phyloP scores from a whole-genome alignment of 2,113 vertebrate genomes.

The Cygnus buccinator region DNA sequence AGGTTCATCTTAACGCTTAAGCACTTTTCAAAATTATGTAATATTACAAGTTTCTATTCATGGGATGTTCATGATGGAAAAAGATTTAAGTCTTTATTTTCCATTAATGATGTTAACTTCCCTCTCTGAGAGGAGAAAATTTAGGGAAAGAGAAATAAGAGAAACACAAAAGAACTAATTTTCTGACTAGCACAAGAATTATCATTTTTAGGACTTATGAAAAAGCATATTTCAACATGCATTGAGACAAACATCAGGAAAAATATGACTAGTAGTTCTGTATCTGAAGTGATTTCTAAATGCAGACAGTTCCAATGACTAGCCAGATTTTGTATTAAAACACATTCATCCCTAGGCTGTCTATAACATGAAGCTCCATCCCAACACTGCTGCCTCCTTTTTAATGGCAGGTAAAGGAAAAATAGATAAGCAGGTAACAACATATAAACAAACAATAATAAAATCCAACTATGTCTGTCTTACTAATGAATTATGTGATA shows the following conservation, averaged over 20 bases:
- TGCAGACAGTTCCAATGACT: neutral
- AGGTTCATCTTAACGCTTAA: neutral
- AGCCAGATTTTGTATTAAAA: neutral
- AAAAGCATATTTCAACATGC: neutral
- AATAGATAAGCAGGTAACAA: neutral
- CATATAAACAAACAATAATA: neutral
- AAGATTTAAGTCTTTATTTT: neutral
- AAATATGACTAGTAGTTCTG: neutral
- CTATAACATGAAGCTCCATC: neutral
- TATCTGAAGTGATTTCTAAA: neutral
- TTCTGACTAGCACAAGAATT: neutral
- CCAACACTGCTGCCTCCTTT: neutral
- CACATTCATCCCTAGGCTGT: neutral
- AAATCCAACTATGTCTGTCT: neutral
- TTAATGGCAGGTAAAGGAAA: neutral
- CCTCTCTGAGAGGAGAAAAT: neutral
- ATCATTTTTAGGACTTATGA: neutral
- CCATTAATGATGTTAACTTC: neutral
- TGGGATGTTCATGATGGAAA: neutral
- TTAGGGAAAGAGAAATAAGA: neutral
- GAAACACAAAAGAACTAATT: neutral
- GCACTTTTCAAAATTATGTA: neutral
- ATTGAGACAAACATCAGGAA: neutral
- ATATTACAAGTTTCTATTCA: neutral
- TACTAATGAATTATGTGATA: neutral